phyloP scores from a whole-genome alignment of 2,888 invertebrate species.

The Nycteola revayana region DNA sequence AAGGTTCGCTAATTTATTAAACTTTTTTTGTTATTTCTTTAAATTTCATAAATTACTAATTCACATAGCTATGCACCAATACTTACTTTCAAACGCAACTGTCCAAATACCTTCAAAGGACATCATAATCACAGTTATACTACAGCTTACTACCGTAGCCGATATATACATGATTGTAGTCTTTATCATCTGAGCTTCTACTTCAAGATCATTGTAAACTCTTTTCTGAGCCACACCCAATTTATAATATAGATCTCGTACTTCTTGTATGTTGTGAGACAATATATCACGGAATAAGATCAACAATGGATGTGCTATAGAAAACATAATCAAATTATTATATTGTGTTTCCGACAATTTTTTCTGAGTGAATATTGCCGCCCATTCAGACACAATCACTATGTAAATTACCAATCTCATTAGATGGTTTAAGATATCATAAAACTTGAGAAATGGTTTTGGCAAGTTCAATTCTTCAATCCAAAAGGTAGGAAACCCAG shows the following conservation, averaged over 20 bases:
- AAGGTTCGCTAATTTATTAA: no score
- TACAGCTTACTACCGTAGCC: background rate
- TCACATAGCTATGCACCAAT: no score
- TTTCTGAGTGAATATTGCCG: background rate
- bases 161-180: background rate
- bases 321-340: background rate
- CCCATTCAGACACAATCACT: background rate
- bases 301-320: background rate
- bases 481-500: background rate
- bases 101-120: no score
- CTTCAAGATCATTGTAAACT: background rate
- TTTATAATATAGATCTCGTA: background rate
- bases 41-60: no score
- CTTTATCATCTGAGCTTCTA: background rate
- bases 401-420: background rate
- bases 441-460: background rate
- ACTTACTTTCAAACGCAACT: no score
- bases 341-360: background rate
- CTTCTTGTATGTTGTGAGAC: background rate
- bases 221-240: background rate
- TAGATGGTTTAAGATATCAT: background rate
- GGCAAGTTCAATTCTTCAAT: background rate
- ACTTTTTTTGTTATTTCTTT: no score
- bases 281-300: background rate
- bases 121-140: no score